Evolutionary conservation across 2,797 vertebrate species (phyloP), one percentile per base, ranked within the genome.

Genomic region (Protosalanx chinensis): DNA sequence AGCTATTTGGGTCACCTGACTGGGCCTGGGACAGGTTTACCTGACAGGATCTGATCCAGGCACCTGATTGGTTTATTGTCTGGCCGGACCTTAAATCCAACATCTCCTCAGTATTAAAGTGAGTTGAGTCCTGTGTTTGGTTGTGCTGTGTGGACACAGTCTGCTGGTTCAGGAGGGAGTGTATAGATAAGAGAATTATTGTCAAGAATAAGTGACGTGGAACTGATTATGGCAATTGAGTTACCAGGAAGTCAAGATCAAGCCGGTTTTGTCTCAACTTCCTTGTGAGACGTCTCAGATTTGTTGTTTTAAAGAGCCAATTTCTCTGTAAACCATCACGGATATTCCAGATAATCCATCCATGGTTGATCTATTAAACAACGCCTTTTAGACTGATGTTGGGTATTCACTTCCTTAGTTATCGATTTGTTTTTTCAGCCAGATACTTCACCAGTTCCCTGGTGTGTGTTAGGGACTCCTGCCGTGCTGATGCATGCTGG

Each of bases 41-140:
- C 1, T 18, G 27, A 67, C 12, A 18, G 7, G 23, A 8, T 20
- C 18, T 20, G 68, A 67, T 51, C 49, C 46, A 73, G 64, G 46
- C 64, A 71, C 72, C 64, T 41, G 37, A 41, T 41, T 41, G 37
- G 37, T 41, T 41, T 10, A 73, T 67, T 65, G 30, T 49, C 73
- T 76, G 67, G 60, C 56, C 6, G 0, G 53, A 78, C 80, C 57
- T 76, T 68, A 8, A 67, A 72, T 81, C 51, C 64, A 62, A 33
- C 57, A 56, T 30, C 72, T 78, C 73, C 37, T n/a, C 64, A 7
- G 71, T 76, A 80, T 85, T 87, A 80, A 86, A 71, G 61, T 67
- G 71, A 75, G 75, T 82, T 82, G 78, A 85, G 72, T 73, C 71
- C 75, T 78, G 77, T 80, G 66, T 80, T 79, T 81, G 67, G 65